These are phyloP conservation scores for Lepidurus apus DNA, from an alignment of 1,140 invertebrate genomes.

Conservation along the genomic window DNA sequence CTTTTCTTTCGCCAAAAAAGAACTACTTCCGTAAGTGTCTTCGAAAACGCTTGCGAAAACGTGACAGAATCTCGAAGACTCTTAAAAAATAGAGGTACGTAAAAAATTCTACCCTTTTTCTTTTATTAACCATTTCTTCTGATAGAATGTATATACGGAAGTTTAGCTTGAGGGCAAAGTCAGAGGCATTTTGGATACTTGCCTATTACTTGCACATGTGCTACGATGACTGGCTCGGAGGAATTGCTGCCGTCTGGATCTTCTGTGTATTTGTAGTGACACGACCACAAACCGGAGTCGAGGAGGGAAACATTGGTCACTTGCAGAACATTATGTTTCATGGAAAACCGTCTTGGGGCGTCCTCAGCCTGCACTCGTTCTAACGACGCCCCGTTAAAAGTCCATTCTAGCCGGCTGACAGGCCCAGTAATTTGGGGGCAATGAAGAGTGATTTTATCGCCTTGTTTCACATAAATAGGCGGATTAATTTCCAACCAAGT, in stretches of 20 bases:
- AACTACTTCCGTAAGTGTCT: no score
- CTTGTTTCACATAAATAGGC: background rate
- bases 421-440: background rate
- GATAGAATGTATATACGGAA: no score
- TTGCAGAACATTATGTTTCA: background rate
- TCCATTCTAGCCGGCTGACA: background rate
- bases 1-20: background rate
- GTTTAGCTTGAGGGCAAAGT: no score
- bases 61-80: no score
- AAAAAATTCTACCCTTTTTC: no score
- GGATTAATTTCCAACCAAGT: conserved; percentile 8
- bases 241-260: background rate
- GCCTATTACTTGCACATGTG: conserved; percentile 7
- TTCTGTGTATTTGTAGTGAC: background rate
- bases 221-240: background rate
- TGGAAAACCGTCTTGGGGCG: background rate
- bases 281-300: background rate
- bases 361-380: background rate
- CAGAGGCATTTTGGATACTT: background rate
- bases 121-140: no score
- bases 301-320: conserved; percentile 9
- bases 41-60: no score
- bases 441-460: conserved; percentile 19
- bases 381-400: background rate
- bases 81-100: no score